phyloP scores from a whole-genome alignment of 2,113 vertebrate species.

The Heloderma charlesbogerti region DNA sequence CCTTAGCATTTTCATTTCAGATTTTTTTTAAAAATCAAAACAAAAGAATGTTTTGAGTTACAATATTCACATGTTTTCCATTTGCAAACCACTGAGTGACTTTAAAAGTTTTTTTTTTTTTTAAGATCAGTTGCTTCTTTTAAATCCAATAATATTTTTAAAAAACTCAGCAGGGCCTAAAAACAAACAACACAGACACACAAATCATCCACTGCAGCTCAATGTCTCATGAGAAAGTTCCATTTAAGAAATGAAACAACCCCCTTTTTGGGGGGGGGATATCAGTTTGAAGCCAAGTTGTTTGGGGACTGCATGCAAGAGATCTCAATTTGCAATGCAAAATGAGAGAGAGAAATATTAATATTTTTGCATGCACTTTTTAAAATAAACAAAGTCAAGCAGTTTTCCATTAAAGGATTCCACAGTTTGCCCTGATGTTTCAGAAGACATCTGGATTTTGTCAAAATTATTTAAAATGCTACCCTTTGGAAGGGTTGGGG shows the following conservation, averaged over 20 bases:
- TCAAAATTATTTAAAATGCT: not conserved
- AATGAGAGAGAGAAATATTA: constrained; percentile 5
- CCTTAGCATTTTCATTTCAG: not conserved
- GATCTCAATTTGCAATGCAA: constrained; percentile 26
- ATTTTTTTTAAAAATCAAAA: not conserved
- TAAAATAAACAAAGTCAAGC: not conserved
- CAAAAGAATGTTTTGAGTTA: constrained; percentile 11
- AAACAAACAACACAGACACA: constrained; percentile 1
- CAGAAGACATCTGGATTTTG: constrained; percentile 12
- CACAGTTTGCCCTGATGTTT: not conserved
- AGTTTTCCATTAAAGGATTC: constrained; percentile 19
- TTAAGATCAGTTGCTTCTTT: not conserved
- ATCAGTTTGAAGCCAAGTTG: constrained; percentile 14
- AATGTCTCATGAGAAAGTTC: not conserved
- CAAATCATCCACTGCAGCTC: not conserved
- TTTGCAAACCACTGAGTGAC: not conserved
- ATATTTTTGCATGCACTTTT: constrained; percentile 16
- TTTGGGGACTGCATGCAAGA: not conserved
- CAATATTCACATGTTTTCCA: constrained; percentile 17
- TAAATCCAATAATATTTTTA: constrained; percentile 17
- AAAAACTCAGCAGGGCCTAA: constrained; percentile 3
- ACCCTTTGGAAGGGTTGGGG: not conserved
- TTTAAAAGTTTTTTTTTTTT: not conserved
- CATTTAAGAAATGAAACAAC: not conserved
- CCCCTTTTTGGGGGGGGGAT: not conserved